Evolutionary conservation across 2,113 vertebrate species (phyloP).

Genomic region (Dasyornis broadbenti): DNA sequence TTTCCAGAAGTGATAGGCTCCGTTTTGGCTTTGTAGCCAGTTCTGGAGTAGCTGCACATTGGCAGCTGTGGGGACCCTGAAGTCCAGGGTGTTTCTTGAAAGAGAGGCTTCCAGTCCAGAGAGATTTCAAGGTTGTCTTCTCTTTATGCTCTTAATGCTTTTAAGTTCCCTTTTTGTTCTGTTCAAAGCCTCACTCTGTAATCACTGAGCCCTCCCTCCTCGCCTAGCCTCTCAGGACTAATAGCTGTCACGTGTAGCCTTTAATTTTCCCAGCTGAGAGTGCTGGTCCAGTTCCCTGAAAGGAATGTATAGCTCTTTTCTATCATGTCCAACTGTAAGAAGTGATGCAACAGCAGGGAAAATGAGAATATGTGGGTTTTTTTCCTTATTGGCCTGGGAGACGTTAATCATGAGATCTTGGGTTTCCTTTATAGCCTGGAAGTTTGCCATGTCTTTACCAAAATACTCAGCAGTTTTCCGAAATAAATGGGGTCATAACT

Average conservation of each 20-base stretch:
- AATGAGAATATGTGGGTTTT: not conserved
- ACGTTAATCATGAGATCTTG: not conserved
- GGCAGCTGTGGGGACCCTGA: not conserved
- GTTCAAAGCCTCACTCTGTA: not conserved
- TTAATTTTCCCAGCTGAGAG: not conserved
- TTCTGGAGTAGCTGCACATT: not conserved
- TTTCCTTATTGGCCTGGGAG: not conserved
- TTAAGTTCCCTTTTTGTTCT: not conserved
- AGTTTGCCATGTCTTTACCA: not conserved
- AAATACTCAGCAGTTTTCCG: constrained; percentile 1
- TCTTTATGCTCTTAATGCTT: not conserved
- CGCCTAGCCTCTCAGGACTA: not conserved
- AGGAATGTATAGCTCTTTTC: not conserved
- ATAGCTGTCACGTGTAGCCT: not conserved
- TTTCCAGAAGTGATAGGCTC: not conserved
- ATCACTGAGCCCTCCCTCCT: not conserved
- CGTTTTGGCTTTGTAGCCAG: not conserved
- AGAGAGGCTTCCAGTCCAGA: not conserved
- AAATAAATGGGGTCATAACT: not conserved
- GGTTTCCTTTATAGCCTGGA: not conserved
- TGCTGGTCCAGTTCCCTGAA: not conserved
- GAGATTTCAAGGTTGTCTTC: not conserved
- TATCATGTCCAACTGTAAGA: not conserved
- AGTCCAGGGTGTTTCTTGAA: not conserved
- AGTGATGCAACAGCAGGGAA: not conserved